Evolutionary conservation across 2,113 vertebrate genomes (phyloP), one percentile per base, ranked within the genome.

Genomic region (Sinocyclocheilus rhinocerous): DNA sequence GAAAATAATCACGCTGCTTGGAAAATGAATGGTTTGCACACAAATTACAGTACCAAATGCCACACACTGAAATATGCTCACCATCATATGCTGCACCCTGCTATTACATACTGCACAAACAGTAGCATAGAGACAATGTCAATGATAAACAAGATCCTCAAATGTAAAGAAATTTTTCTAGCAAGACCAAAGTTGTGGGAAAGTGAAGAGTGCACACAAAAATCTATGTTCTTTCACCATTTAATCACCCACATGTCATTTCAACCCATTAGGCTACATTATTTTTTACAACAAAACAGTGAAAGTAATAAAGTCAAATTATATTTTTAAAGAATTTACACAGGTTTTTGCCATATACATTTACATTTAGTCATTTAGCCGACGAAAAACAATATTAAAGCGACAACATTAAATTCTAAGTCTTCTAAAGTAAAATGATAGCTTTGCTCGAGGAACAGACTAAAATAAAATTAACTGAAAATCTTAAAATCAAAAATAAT

Each of bases 41-140:
- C 26, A 83, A 83, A 83, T 83, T 55, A 55, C 26, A 83, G 65
- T 39, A 39, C 81, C 81, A 83, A 70, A 83, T 22, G 80, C 59
- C 78, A 81, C 77, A 63, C 33, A 11, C 36, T 69, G 61, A 67
- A 82, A 69, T 82, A 45, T 24, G n/a, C 59, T 65, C 42, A 39
- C 59, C 61, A 67, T 48, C 39, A 15, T 81, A 33, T 33, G 29
- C 29, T 72, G 26, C 29, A 83, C 45, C 67, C 81, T 83, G 65
- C 65, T 39, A 83, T 83, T 83, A 83, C 81, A 45, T 48, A 45
- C 33, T 61, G 57, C 22, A n/a, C 76, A 78, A 72, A 42, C 73
- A 29, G 45, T 8, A 22, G 29, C 39, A 45, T 6, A 33, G 24
- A 18, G 50, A 55, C 24, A 24, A 63, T 24, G 36, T 4, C 20